Evolutionary conservation across 2,113 vertebrate genomes (phyloP), one percentile per base, ranked within the genome.

Genomic region (Isichthys henryi): DNA sequence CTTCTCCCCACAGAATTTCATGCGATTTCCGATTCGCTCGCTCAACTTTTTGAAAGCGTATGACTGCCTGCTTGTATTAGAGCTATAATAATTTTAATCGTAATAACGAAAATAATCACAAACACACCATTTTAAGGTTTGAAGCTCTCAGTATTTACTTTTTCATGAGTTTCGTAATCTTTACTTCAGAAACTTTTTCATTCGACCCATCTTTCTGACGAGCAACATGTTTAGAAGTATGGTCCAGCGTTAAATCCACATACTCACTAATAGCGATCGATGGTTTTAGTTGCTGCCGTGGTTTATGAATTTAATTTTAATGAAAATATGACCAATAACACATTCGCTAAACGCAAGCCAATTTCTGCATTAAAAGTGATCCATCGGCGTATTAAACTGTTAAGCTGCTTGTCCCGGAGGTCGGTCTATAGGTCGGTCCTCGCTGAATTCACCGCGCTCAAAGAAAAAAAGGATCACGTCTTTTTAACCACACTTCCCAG

Each of bases 181-280:
- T 39, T 15, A 49, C 62, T 66, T 56, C 50, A 0, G 2, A 39
- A 23, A 49, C 58, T 49, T 52, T 85, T 19, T 13, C 17, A 6
- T 66, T 31, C 49, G 17, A 35, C 66, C 9, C 23, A 70, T 85
- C 89, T 52, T 89, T 45, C 43, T 3, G 43, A 86, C 82, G 10
- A 86, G 77, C 88, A 89, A 86, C 89, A 86, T 66, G 89, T 89
- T 86, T 23, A 19, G 15, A 77, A 88, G 52, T 66, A 23, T 35
- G 53, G 50, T 84, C 77, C 43, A 53, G 50, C n/a, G 13, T 62
- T 19, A 89, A 89, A 9, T 35, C 48, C 17, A 27, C 13, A 27
- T 89, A 45, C 43, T 49, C 52, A 87, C 62, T 56, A 46, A 46
- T 7, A 84, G 82, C 82, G 45, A 48, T 84, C 45, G 45, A 45